A percentile compares a stretch with the other conserved stretches of the same genome.
Conservation (phyloP, 2,888 invertebrate genomes). For the Periphyllus acericola region DNA sequence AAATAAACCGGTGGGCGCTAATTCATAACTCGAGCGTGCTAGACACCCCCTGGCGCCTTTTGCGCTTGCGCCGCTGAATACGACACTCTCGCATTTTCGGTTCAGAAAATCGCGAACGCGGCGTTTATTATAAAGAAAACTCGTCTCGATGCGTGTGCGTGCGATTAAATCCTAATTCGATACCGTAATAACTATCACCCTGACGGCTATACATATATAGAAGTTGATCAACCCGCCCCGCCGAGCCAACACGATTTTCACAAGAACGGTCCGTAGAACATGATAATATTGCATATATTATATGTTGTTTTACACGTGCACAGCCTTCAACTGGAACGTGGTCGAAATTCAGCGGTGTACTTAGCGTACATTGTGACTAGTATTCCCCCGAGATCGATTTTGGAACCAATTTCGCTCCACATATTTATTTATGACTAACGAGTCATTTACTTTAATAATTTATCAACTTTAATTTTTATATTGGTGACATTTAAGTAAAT, state of each 20-base stretch:
- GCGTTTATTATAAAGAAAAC: neutral
- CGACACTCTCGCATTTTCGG: no score
- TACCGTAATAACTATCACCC: neutral
- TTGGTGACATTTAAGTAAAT: conserved; percentile 16
- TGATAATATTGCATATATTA: no score
- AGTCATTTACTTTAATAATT: neutral
- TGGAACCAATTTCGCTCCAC: conserved; percentile 29
- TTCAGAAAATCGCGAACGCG: no score
- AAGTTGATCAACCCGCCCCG: neutral
- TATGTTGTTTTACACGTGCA: neutral
- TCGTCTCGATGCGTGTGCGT: neutral
- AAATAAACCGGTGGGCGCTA: no score
- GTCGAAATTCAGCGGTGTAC: conserved; percentile 7
- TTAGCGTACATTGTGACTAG: neutral
- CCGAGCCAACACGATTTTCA: neutral
- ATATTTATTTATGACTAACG: conserved; percentile 19
- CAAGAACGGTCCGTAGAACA: no score
- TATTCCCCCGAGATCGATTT: conserved; percentile 28
- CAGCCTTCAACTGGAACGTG: neutral
- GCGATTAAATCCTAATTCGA: neutral
- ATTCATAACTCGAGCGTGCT: no score
- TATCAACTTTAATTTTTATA: conserved; percentile 16
- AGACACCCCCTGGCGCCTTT: no score
- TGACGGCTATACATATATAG: no score
- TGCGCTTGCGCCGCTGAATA: no score